Base-by-base conservation (phyloP, 2,797 vertebrate genomes). In the Rhinella marina region DNA sequence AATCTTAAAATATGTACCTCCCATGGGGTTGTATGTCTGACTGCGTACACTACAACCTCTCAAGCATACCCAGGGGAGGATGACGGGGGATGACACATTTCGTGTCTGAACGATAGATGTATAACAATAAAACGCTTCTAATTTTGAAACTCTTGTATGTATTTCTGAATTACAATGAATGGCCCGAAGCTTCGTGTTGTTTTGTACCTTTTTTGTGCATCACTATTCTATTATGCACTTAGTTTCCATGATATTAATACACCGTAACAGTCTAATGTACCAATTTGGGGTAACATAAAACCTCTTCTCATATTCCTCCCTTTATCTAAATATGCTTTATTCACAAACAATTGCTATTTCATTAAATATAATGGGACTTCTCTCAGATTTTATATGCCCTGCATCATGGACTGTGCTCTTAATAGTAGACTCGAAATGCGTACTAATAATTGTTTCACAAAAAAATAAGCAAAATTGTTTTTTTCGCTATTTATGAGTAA, bases 381-480 rank as follows among this genome's bases (percentile, higher is more conserved):
- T 50, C 90, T 93, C 91, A 91, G 93, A 93, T 93, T 93, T 93
- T 92, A 91, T 89, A 90, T 90, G 88, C 91, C 86, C 90, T 84
- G 90, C 90, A 91, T 90, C 90, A 91, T 92, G 91, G 93, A 91
- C 91, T 90, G 92, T 91, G 90, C 93, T 93, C 91, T 92, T 91
- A 82, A 76, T 70, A 62, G 70, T 56, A 68, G 56, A 59, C 52
- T 72, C 54, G n/a, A 78, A 89, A 82, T 50, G 79, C 21, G 21
- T 25, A 41, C 66, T 86, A 88, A 89, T 82, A 89, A 86, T 86
- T 82, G 72, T 81, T 75, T 89, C 77, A 3, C 61, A 82, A 86
- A 86, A 88, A 61, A 75, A 84, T 88, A 88, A 84, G 87, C 82
- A 80, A 66, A 84, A 84, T 80, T 17, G 86, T 79, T 84, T 88